These are phyloP conservation scores for Drosophila recens DNA, from an alignment of 2,888 invertebrate genomes.

Conservation along the genomic window DNA sequence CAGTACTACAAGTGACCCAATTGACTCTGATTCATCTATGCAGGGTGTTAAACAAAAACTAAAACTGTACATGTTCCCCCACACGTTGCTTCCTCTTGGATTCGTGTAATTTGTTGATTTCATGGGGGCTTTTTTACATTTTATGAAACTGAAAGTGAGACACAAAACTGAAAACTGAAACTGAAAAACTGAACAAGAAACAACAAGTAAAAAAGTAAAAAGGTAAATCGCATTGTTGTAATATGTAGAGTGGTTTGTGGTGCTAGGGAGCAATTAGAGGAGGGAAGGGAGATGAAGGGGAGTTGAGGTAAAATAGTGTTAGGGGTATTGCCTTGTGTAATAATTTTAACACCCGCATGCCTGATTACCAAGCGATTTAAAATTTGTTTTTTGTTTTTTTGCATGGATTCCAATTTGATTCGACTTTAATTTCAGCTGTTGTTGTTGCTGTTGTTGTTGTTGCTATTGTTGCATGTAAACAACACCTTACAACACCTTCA, in stretches of 20 bases:
- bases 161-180: constrained; percentile 24
- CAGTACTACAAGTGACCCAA: not conserved
- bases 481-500: constrained; percentile 79
- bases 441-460: constrained; percentile 27
- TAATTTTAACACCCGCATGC: constrained; percentile 75
- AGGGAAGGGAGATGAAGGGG: not conserved
- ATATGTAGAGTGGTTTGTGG: not conserved
- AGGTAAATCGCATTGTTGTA: constrained; percentile 35
- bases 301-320: not conserved
- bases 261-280: not conserved
- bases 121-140: constrained; percentile 1
- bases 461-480: constrained; percentile 69
- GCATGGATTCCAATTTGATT: constrained; percentile 38
- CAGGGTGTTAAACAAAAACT: constrained; percentile 5
- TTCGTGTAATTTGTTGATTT: constrained; percentile 11
- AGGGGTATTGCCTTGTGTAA: constrained; percentile 61
- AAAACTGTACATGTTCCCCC: not conserved
- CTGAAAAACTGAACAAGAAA: constrained; percentile 17
- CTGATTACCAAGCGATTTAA: constrained; percentile 62
- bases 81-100: not conserved
- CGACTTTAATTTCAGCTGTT: constrained; percentile 45
- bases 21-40: not conserved
- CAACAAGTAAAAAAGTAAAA: not conserved
- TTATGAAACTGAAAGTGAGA: constrained; percentile 14
- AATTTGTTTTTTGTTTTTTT: constrained; percentile 26